Base-by-base conservation (phyloP, 2,797 vertebrate species). In the Bradypodion ventrale region DNA sequence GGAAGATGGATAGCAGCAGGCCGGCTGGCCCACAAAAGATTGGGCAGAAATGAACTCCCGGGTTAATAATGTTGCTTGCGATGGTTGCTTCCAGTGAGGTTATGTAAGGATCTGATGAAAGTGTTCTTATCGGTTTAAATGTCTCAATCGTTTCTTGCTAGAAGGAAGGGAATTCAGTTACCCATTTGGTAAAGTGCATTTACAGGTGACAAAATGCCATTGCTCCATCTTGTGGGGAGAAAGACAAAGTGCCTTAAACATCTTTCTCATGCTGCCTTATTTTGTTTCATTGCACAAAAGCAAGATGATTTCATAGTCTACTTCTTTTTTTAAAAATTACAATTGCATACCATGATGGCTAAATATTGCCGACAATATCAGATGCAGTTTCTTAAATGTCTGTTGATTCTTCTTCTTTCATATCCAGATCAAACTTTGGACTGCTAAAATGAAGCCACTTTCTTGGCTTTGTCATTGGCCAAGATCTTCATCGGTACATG, bases 151-250 rank as follows among this genome's bases (percentile, higher is more conserved):
- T 0, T 82, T 85, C 83, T 92, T 84, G 90, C 80, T 25, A 32
- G 70, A 74, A 25, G 1, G 70, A 87, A 91, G 88, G 65, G 88
- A 87, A 85, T 83, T 37, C 32, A 29, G 25, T 91, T 84, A 25
- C 46, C 80, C n/a, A 88, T 83, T 69, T 42, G 49, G 10, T 0
- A 52, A 23, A 0, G 0, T 44, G 25, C 1, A 1, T 59, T 81
- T 81, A 49, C 84, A 73, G 60, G 49, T 74, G 85, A 59, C 75
- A 68, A 93, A 56, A 90, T 91, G 91, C 49, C 42, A 82, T n/a
- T 88, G 80, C 94, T 79, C 95, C 96, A 96, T 94, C 96, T 95
- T 91, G 95, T 96, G 96, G 96, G 92, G 90, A 83, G 87, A 91
- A 52, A 75, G 29, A 62, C 92, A 0, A 37, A 25, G 16, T 27